phyloP scores from a whole-genome alignment of 2,113 vertebrate genomes.

The Sinocyclocheilus grahami region DNA sequence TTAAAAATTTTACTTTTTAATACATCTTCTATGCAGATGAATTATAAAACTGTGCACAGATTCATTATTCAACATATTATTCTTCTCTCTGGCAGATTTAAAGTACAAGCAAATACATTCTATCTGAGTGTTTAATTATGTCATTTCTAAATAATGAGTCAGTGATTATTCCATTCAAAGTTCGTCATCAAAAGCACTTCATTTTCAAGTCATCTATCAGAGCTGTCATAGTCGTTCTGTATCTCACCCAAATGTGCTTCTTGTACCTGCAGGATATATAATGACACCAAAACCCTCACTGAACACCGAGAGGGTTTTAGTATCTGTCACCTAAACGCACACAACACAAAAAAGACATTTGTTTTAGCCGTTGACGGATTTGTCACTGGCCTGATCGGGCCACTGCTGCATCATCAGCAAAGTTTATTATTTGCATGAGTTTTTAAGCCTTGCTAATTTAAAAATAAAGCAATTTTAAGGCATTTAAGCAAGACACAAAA shows the following conservation, averaged over 20 bases:
- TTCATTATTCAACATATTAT: neutral
- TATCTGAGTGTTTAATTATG: neutral
- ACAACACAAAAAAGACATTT: neutral
- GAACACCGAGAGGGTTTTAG: neutral
- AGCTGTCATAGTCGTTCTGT: neutral
- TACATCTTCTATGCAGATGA: neutral
- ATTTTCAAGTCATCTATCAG: neutral
- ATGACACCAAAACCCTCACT: neutral
- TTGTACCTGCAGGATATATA: neutral
- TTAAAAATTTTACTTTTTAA: neutral
- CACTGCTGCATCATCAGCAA: no score
- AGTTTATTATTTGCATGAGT: no score
- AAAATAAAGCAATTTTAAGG: no score
- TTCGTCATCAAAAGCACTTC: neutral
- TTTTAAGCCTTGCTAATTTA: no score
- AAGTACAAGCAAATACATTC: neutral
- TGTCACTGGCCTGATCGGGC: no score
- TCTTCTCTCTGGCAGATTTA: constrained; percentile 10
- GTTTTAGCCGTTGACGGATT: neutral
- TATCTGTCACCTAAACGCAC: neutral
- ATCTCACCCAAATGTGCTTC: neutral
- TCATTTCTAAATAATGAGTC: neutral
- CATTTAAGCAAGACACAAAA: no score
- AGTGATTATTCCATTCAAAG: neutral
- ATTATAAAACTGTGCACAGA: neutral